Base-by-base conservation (phyloP, 2,888 invertebrate species). In the Torymus auratus region DNA sequence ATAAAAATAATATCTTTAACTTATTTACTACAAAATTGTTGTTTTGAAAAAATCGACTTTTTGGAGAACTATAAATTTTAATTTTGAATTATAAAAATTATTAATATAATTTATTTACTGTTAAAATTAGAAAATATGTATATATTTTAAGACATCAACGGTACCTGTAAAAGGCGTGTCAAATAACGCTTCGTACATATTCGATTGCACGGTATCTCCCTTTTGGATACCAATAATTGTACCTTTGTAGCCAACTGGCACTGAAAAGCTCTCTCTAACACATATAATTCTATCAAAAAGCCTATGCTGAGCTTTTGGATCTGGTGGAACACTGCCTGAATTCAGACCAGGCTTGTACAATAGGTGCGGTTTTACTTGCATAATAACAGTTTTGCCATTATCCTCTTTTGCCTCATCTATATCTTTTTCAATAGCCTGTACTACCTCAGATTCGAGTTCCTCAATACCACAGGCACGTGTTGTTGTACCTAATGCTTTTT, bases 201-300 rank as follows among this genome's bases (percentile, higher is more conserved):
- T 92, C 60, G 94, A 94, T 0, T 92, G 90, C 72, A 92, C 92
- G 70, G 92, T 93, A 87, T 92, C 95, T 1, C 85, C 84, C 74
- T 89, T 91, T 76, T 93, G 91, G 11, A 95, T 92, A 0, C 94
- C 96, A n/a, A 97, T 94, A 0, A 99, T 92, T 0, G 97, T 98
- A 50, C 99, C 99, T 83, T 94, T 93, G 12, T 94, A 92, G 0
- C 98, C 98, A 5, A 96, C 91, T 0, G 98, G 98, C 15, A 97
- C 96, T 0, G 95, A 93, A 87, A 94, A 95, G 72, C 94, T 94
- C 53, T 94, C 93, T 52, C 95, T 93, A 0, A 96, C 94, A 87
- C 95, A 94, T 4, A 98, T 94, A 65, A 99, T 94, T 71, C 99
- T 93, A 91, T 99, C 98, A 87, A 96, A 95, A 81, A 99, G 88